Percentiles rank a stretch among this genome's conserved stretches.
Conservation (phyloP, 2,113 vertebrate species). For the Chloroceryle aenea region DNA sequence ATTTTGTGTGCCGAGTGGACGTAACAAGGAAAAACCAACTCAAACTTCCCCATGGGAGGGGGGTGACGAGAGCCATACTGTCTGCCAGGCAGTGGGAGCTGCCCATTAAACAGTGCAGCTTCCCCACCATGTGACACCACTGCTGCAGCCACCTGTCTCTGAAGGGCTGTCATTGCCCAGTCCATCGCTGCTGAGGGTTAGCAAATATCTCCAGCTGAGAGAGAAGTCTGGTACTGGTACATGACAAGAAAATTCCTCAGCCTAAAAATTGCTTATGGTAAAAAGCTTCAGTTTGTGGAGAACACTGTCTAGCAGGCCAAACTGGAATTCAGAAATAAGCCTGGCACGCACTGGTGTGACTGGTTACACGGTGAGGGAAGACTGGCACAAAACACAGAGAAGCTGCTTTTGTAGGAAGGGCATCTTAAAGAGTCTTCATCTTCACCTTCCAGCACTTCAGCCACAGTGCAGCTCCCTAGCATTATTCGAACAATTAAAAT, state of each 20-base stretch:
- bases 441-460: conserved; percentile 63
- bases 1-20: not conserved
- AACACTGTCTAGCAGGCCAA: not conserved
- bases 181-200: not conserved
- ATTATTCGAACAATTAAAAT: conserved; percentile 73
- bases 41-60: not conserved
- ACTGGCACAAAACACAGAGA: not conserved
- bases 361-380: not conserved
- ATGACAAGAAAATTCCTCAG: conserved; percentile 45
- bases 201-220: not conserved
- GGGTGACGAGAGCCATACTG: not conserved
- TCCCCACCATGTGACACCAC: not conserved
- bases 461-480: conserved; percentile 55
- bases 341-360: not conserved
- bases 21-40: not conserved
- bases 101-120: fast-evolving
- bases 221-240: not conserved
- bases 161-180: not conserved
- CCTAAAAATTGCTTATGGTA: conserved; percentile 41
- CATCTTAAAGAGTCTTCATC: conserved; percentile 48
- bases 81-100: not conserved
- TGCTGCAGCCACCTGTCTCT: not conserved
- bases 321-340: not conserved
- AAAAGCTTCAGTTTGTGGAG: not conserved
- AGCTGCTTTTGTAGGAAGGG: not conserved